Base-by-base conservation (phyloP, 2,797 vertebrate genomes). In the Nannoperca obscura region DNA sequence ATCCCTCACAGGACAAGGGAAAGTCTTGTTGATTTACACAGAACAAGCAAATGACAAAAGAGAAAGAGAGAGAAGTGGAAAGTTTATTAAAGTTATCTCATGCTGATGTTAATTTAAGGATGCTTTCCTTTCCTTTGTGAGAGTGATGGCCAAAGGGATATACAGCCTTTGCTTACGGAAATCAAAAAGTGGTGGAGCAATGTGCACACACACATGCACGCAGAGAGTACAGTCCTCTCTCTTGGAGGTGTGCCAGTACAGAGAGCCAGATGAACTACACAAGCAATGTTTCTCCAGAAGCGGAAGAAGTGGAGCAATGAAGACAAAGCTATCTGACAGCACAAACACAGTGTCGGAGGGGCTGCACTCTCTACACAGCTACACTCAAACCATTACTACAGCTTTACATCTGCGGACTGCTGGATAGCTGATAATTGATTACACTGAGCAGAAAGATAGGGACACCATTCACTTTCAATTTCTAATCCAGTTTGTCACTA, bases 21-120 rank as follows among this genome's bases (percentile, higher is more conserved):
- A 63, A 50, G 57, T 46, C 38, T 40, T 34, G 42, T 38, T 0
- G 17, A 53, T 77, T 42, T n/a, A 57, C 5, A 38, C 49, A 70
- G 38, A 76, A 73, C 71, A 67, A 58, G 24, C 7, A 65, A 74
- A 78, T 3, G 72, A 68, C 19, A 78, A 13, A 61, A 30, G 30
- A 50, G 20, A 83, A 64, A 60, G 68, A 5, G 59, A n/a, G 46
- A 76, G 11, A 57, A 53, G 34, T 24, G 27, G 47, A 81, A 66
- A 69, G 32, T 15, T 46, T 64, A 52, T 71, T 38, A 66, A 86
- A 71, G 60, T 82, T 76, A 24, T 69, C 50, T 63, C 19, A 7
- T 71, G 78, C 58, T 60, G 52, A 50, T 61, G 64, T 80, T 87
- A 86, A 86, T 89, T 78, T 86, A 72, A 81, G 66, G 70, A 86